Percentiles rank a stretch among this genome's conserved stretches.
Conservation (phyloP, 2,113 vertebrate genomes). For the Toxotes chatareus region DNA sequence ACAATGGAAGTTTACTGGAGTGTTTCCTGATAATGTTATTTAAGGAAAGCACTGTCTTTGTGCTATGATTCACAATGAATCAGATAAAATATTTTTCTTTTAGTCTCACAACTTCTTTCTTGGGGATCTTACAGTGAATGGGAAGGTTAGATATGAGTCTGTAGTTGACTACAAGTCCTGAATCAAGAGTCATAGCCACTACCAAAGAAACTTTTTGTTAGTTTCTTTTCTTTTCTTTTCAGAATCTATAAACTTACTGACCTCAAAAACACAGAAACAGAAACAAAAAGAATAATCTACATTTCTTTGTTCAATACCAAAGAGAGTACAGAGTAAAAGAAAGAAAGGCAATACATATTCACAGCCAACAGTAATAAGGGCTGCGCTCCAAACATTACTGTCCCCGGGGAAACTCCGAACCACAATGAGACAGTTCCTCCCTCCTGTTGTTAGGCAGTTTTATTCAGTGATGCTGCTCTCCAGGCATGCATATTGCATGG, state of each 20-base stretch:
- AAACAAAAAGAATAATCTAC: background rate
- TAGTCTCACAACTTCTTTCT: too few species aligned
- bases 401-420: constrained; percentile 21
- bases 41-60: too few species aligned
- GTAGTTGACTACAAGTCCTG: too few species aligned
- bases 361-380: constrained; percentile 28
- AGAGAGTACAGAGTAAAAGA: background rate
- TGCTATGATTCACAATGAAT: too few species aligned
- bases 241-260: background rate
- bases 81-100: too few species aligned
- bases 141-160: too few species aligned
- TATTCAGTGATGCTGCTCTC: constrained; percentile 30
- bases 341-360: constrained; percentile 33
- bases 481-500: constrained; percentile 61
- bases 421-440: constrained; percentile 47
- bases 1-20: too few species aligned
- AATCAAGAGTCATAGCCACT: too few species aligned
- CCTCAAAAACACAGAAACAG: background rate
- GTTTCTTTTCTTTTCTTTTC: background rate
- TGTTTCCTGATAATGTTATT: too few species aligned
- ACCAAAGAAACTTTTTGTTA: background rate
- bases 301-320: constrained; percentile 3
- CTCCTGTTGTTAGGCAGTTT: constrained; percentile 45
- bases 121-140: too few species aligned
- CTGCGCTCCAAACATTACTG: constrained; percentile 16